Base-by-base conservation (phyloP, 2,113 vertebrate genomes). In the Strigops habroptila region DNA sequence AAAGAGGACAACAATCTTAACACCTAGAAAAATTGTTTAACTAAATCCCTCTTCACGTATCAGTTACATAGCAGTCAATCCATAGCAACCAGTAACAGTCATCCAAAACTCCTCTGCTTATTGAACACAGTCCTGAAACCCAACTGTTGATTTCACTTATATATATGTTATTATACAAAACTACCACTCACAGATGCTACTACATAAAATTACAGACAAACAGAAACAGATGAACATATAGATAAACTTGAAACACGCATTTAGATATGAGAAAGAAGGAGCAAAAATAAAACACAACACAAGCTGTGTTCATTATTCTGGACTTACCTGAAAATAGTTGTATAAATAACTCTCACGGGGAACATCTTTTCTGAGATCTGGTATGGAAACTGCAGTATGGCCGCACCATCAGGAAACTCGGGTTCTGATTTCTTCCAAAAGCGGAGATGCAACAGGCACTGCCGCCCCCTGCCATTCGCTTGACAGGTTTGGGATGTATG, bases 121-220 rank as follows among this genome's bases (percentile, higher is more conserved):
- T 46, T 37, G 59, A 96, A 27, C 63, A 68, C 65, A 91, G 71
- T 41, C 64, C 76, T 94, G 14, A 95, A 96, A 75, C 33, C 59
- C 91, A 96, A 88, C 67, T 83, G 91, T 83, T 93, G 82, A 88
- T 88, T 93, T 88, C 60, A 70, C n/a, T 86, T 74, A 24, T n/a
- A 69, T 67, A 44, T 52, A n/a, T 43, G 67, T 90, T 93, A 55
- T 90, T 86, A 82, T 35, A 93, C 60, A 79, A 52, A 94, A 28
- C 51, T 37, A 84, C 71, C 48, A 60, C 82, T 88, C 76, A 6
- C 90, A 96, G 90, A 95, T 86, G 92, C 92, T 68, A 16, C n/a
- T 52, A 53, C 76, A 83, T 75, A 86, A 93, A 94, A 88, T 10
- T 77, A 44, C n/a, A 94, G 91, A 90, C 83, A 96, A 95, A 94